These are phyloP conservation scores for Ictalurus furcatus DNA, from an alignment of 2,113 vertebrate species.

Conservation along the genomic window DNA sequence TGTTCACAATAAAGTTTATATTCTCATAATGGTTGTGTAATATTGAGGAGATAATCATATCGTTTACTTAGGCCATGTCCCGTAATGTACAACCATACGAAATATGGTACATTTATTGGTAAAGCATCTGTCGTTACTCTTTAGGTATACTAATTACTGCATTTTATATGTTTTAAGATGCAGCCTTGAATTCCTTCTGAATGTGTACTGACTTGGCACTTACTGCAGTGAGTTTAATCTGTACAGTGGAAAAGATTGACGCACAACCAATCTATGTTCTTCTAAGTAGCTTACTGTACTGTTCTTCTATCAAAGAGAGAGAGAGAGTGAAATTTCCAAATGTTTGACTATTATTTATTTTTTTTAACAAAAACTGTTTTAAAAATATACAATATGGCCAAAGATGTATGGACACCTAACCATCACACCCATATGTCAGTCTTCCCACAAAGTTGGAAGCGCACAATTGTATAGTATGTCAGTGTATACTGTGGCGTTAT, in stretches of 20 bases:
- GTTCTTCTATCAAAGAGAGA: background rate
- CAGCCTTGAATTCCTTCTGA: background rate
- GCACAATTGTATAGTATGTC: background rate
- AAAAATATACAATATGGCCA: background rate
- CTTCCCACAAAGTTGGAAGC: background rate
- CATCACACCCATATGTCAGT: background rate
- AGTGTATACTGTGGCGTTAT: background rate
- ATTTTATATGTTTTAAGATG: background rate
- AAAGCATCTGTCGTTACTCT: background rate
- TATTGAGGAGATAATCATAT: background rate
- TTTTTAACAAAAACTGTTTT: background rate
- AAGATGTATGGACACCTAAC: background rate
- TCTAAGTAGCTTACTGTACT: background rate
- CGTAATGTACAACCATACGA: background rate
- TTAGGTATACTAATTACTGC: background rate
- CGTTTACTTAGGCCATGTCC: no score
- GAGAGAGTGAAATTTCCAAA: background rate
- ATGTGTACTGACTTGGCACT: background rate
- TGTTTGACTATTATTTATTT: background rate
- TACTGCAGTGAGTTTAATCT: background rate
- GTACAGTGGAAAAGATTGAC: background rate
- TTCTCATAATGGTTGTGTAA: background rate
- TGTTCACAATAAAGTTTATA: background rate
- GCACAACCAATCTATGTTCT: background rate
- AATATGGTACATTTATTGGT: background rate